These are phyloP conservation scores for Catostomus latipinnis DNA, from an alignment of 2,797 vertebrate species.

Conservation along the genomic window DNA sequence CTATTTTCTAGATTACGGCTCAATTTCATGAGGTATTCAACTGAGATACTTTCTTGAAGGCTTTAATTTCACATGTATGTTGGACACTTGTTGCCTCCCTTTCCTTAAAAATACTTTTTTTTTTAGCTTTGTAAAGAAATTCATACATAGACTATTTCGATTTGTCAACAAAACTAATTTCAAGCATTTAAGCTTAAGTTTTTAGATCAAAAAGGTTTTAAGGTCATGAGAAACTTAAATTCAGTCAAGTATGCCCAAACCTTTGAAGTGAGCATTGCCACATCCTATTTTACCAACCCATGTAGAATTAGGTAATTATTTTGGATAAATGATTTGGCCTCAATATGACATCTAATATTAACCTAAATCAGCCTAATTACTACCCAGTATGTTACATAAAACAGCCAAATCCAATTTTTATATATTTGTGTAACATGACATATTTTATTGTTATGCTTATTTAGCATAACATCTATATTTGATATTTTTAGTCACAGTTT, in stretches of 20 bases:
- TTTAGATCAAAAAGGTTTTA: slow-evolving; percentile 8
- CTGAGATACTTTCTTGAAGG: not conserved
- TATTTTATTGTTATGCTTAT: slow-evolving; percentile 3
- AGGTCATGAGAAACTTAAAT: not conserved
- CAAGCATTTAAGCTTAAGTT: not conserved
- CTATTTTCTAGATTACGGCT: not conserved
- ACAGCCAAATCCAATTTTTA: not conserved
- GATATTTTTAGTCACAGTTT: slow-evolving; percentile 20
- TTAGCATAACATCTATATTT: slow-evolving; percentile 7
- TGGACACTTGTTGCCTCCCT: not conserved
- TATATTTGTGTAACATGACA: not conserved
- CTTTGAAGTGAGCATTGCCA: not conserved
- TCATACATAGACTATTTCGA: not conserved
- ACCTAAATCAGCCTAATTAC: not conserved
- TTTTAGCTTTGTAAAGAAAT: not conserved
- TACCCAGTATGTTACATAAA: not conserved
- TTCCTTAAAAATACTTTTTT: not conserved
- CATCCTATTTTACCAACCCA: not conserved
- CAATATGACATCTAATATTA: not conserved
- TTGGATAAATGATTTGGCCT: not conserved
- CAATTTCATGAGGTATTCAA: no score
- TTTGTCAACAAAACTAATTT: slow-evolving; percentile 1
- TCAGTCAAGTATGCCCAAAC: not conserved
- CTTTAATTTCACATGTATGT: not conserved
- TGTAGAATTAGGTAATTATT: not conserved